These are phyloP conservation scores for Holacanthus passer DNA, from an alignment of 2,113 vertebrate genomes.

Conservation along the genomic window DNA sequence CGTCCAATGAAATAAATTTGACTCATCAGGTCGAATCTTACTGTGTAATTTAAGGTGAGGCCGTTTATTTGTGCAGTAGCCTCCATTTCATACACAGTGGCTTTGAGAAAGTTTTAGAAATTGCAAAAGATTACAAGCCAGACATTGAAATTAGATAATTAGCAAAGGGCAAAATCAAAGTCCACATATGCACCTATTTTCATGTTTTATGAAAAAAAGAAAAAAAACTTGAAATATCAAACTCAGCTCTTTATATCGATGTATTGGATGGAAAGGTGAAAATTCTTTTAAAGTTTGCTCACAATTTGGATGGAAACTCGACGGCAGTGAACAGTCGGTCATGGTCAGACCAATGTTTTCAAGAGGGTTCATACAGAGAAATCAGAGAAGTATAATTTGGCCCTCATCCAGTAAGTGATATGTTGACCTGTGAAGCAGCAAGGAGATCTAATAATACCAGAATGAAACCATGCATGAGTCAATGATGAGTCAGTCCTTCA, in stretches of 20 bases:
- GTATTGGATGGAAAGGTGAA: no score
- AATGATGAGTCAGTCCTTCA: neutral
- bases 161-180: no score
- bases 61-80: no score
- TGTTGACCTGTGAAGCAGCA: neutral
- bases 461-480: neutral
- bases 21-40: neutral
- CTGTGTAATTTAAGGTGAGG: no score
- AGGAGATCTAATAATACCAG: neutral
- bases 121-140: no score
- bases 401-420: neutral
- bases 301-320: neutral
- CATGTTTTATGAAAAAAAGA: no score
- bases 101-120: no score
- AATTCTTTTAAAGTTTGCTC: no score
- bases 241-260: neutral
- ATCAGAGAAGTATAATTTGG: neutral
- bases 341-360: neutral
- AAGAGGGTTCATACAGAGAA: neutral
- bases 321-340: neutral
- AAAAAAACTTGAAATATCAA: no score
- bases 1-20: neutral
- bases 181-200: no score
- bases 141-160: no score
- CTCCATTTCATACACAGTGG: no score